These are phyloP conservation scores for Choloepus hoffmanni DNA, from an alignment of 2,113 vertebrate species.

Conservation along the genomic window DNA sequence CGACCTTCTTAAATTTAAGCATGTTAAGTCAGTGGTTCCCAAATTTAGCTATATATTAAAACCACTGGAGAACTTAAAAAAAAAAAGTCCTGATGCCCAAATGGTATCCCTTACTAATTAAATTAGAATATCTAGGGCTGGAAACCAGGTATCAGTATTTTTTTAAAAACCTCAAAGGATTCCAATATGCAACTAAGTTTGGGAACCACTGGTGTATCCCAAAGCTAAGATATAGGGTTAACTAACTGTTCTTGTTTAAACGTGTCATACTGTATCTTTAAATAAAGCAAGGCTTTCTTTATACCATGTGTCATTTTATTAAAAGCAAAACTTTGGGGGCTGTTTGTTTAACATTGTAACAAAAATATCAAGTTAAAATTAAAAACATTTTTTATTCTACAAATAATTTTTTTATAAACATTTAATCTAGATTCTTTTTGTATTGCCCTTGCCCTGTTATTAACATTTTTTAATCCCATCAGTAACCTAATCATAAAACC, in stretches of 20 bases:
- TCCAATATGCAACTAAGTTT: neutral
- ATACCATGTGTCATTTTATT: slow-evolving; percentile 9
- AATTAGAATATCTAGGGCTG: neutral
- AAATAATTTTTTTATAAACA: neutral
- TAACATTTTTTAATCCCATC: slow-evolving; percentile 29
- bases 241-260: neutral
- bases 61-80: neutral
- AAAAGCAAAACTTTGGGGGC: neutral
- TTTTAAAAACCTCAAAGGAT: neutral
- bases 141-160: neutral
- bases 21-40: neutral
- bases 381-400: neutral
- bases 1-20: neutral
- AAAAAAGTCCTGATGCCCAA: neutral
- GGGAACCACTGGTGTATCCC: neutral
- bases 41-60: neutral
- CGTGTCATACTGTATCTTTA: neutral
- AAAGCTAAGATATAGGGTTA: neutral
- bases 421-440: neutral
- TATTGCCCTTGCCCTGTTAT: neutral
- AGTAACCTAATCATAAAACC: neutral
- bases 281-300: slow-evolving; percentile 15
- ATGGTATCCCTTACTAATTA: neutral
- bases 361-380: slow-evolving; percentile 29
- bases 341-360: neutral